Percentiles rank a stretch among this genome's conserved stretches.
Conservation (phyloP, 2,888 invertebrate species). For the Sesia bembeciformis region DNA sequence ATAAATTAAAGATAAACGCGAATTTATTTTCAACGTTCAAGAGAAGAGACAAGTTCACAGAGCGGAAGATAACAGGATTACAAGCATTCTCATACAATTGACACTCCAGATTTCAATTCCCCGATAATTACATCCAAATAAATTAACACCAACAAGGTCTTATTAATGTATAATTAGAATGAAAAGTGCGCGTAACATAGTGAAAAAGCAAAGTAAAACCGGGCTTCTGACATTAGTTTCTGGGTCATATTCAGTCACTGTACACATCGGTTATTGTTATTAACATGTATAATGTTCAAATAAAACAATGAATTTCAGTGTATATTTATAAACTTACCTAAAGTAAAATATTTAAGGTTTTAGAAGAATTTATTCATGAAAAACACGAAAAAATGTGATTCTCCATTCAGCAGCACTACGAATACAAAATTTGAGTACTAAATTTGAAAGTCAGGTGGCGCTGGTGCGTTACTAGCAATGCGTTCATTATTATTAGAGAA, state of each 20-base stretch:
- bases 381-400: slow-evolving; percentile 69
- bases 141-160: background rate
- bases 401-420: slow-evolving; percentile 71
- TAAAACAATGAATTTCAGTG: slow-evolving; percentile 8
- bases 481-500: too few relatives aligned
- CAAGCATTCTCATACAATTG: background rate
- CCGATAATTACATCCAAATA: background rate
- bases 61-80: slow-evolving; percentile 15
- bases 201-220: slow-evolving; percentile 54
- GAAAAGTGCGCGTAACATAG: slow-evolving; percentile 32
- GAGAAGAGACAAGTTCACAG: slow-evolving; percentile 9
- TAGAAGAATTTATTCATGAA: slow-evolving; percentile 63
- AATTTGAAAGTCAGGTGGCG: slow-evolving; percentile 40
- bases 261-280: slow-evolving; percentile 29
- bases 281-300: slow-evolving; percentile 14
- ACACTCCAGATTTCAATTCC: background rate
- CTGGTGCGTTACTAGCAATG: slow-evolving; percentile 1
- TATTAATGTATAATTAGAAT: slow-evolving; percentile 10
- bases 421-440: slow-evolving; percentile 72
- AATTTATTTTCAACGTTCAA: slow-evolving; percentile 3
- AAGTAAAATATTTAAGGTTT: slow-evolving; percentile 55
- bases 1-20: background rate
- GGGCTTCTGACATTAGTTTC: slow-evolving; percentile 64
- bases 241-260: slow-evolving; percentile 54
- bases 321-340: slow-evolving; percentile 52